Evolutionary conservation across 1,140 invertebrate genomes (phyloP).

Genomic region (Aricia agestis): DNA sequence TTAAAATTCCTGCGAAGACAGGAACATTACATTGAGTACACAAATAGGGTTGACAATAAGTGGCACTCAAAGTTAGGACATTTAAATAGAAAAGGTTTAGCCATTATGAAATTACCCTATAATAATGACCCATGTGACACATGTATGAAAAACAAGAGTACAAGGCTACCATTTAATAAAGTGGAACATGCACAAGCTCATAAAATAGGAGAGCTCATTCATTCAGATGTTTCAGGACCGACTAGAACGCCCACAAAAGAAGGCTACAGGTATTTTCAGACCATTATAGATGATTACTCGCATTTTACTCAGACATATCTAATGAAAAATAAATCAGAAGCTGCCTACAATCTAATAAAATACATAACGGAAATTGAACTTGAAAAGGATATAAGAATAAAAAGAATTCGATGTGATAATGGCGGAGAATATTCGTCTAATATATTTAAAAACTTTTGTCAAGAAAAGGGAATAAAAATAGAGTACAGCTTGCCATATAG

Average conservation of each 20-base stretch:
- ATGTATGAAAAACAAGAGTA: constrained; percentile 19
- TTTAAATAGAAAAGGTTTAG: constrained; percentile 2
- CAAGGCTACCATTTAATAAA: constrained; percentile 28
- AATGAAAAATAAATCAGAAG: constrained; percentile 29
- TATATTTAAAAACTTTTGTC: constrained; percentile 15
- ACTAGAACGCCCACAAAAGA: constrained; percentile 16
- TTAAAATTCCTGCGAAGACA: constrained; percentile 1
- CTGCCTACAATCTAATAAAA: constrained; percentile 26
- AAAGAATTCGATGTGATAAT: constrained; percentile 24
- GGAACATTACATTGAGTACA: too few species aligned
- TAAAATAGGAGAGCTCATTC: constrained; percentile 25
- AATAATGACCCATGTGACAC: not conserved
- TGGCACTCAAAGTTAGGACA: constrained; percentile 15
- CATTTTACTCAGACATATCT: constrained; percentile 21
- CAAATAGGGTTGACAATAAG: not conserved
- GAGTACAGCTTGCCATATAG: constrained; percentile 28
- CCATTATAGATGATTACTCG: constrained; percentile 33
- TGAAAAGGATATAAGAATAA: too few species aligned
- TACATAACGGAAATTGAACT: not conserved
- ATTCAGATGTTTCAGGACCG: constrained; percentile 30
- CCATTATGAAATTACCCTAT: not conserved
- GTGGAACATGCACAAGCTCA: constrained; percentile 12
- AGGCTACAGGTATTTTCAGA: constrained; percentile 26
- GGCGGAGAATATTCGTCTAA: constrained; percentile 20
- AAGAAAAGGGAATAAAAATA: constrained; percentile 30